Base-by-base conservation (phyloP, 2,797 vertebrate genomes). In the Spinus olivaceus region DNA sequence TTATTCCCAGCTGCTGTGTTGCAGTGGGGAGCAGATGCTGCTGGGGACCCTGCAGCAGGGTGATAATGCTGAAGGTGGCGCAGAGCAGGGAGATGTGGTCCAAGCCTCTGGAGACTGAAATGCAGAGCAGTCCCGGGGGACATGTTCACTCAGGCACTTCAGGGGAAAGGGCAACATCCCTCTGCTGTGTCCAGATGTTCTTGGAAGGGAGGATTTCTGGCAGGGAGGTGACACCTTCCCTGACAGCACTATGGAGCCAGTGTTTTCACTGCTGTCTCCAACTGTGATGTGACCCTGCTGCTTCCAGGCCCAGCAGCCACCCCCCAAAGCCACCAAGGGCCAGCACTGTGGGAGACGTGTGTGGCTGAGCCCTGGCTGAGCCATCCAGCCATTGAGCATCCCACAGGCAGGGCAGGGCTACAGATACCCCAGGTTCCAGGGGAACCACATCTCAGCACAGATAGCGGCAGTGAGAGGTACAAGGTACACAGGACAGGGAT, bases 1-100 rank as follows among this genome's bases (percentile, higher is more conserved):
- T 61, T 66, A 25, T 69, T 92, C 57, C 32, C 70, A 77, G 41
- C 56, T 16, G 10, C 50, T 3, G 9, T 5, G 12, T 9, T 39
- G 73, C 65, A 54, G 30, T 0, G 2, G 22, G 56, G 23, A 93
- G 59, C 28, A 77, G 73, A 14, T 35, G 24, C 60, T 28, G 16
- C 51, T 2, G 0, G 10, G 39, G 60, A 81, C 17, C 64, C 59
- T 2, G 4, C 8, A 6, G 33, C 33, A 33, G 33, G 66, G 32
- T 23, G 61, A 50, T 3, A 10, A 5, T 16, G 49, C 39, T 0
- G 0, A 60, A 42, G 60, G 87, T 0, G 0, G 53, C 0, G 0
- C 66, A 59, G 73, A 42, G 60, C 56, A 53, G 51, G 39, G 47
- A 5, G 2, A 30, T 6, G 7, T 32, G 21, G 35, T 44, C 33